phyloP scores from a whole-genome alignment of 2,113 vertebrate species.

The Nerophis lumbriciformis region DNA sequence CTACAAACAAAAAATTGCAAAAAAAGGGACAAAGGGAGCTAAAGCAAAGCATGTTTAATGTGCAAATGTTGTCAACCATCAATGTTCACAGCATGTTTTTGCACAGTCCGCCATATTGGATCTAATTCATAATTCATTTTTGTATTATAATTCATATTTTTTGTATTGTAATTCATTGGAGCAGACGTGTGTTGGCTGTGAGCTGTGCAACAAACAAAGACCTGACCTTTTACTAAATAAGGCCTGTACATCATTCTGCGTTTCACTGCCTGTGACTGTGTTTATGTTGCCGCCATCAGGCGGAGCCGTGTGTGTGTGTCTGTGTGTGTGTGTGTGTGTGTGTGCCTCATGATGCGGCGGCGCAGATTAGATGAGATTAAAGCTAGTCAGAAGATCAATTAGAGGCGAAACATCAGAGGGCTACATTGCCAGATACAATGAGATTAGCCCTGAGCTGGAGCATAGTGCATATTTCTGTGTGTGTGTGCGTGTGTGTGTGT shows the following conservation, averaged over 20 bases:
- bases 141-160: too few relatives aligned
- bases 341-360: conserved; percentile 49
- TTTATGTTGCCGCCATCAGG: neutral
- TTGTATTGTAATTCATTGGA: too few relatives aligned
- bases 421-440: conserved; percentile 69
- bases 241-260: neutral
- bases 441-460: conserved; percentile 68
- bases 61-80: too few relatives aligned
- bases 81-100: too few relatives aligned
- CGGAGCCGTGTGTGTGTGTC: neutral
- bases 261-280: neutral
- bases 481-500: neutral
- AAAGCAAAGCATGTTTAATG: too few relatives aligned
- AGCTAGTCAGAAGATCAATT: conserved; percentile 77
- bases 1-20: too few relatives aligned
- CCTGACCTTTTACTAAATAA: too few relatives aligned
- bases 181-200: too few relatives aligned
- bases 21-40: too few relatives aligned
- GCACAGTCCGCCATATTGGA: too few relatives aligned
- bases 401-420: conserved; percentile 75
- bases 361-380: conserved; percentile 79
- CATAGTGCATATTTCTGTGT: conserved; percentile 5
- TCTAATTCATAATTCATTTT: too few relatives aligned
- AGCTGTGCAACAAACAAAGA: too few relatives aligned
- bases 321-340: conserved; percentile 6